Percentiles rank a stretch among this genome's conserved stretches.
Evolutionary conservation across 2,797 vertebrate species (phyloP).

Genomic region (Phalanger gymnotis): DNA sequence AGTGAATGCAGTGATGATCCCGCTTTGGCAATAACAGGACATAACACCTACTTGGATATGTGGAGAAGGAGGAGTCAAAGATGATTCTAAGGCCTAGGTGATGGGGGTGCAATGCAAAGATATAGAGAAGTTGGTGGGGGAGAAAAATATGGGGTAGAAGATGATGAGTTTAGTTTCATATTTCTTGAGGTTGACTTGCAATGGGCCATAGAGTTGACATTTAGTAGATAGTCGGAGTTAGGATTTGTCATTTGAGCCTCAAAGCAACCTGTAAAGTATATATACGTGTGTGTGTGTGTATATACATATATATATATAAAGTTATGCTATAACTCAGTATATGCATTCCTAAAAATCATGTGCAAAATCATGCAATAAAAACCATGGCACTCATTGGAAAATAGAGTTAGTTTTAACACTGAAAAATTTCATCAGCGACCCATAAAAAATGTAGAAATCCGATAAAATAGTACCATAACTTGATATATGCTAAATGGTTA

Average conservation of each 20-base stretch:
- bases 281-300: no score
- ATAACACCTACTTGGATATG: not conserved
- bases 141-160: not conserved
- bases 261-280: not conserved
- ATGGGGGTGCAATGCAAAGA: not conserved
- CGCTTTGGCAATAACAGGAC: not conserved
- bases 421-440: not conserved
- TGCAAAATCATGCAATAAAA: not conserved
- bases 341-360: not conserved
- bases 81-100: not conserved
- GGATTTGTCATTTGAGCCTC: not conserved
- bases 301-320: not conserved
- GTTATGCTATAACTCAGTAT: not conserved
- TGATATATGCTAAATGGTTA: not conserved
- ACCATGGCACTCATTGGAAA: not conserved
- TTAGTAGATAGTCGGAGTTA: not conserved
- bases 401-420: no score
- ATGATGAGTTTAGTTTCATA: not conserved
- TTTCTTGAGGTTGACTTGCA: not conserved
- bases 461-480: not conserved
- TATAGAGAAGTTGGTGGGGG: not conserved
- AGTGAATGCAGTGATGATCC: not conserved
- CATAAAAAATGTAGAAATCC: not conserved
- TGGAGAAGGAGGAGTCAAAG: not conserved
- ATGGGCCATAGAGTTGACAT: not conserved